Base-by-base conservation (phyloP, 2,888 invertebrate species). In the Ophioninae sp. region DNA sequence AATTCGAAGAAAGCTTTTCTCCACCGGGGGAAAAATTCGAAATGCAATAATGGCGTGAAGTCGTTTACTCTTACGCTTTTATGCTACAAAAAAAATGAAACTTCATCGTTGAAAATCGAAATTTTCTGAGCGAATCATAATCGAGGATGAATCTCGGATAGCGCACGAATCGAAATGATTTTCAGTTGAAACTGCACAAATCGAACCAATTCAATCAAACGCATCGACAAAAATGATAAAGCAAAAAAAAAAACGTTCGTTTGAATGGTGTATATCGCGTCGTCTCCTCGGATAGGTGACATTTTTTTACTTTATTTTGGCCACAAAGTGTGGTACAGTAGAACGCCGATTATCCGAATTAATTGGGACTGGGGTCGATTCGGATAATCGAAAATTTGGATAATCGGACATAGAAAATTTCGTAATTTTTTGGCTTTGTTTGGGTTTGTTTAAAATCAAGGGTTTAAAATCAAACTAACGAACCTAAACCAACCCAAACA, bases 151-250 rank as follows among this genome's bases (percentile, higher is more conserved):
- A 20, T 64, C 37, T 30, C 64, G 64, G 30, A 64, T 17, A 64
- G 23, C 10, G 51, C 51, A 51, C 51, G 51, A 10, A 51, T 67
- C n/a, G 41, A 67, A 22, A 22, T 61, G 3, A 20, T 23, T 22
- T 80, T 44, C 44, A n/a, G 63, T 61, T 59, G 17, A 30, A 41
- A 63, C 64, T 73, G 69, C 78, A 78, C 68, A 82, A 64, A 51
- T 77, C 59, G 67, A 64, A 69, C 10, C 67, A 77, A 61, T 61
- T 44, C 6, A 64, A 74, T 63, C 63, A 63, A 63, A 65, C 56
- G 37, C 72, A 61, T 39, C 61, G 39, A 72, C 58, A 22, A 13
- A 44, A 41, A 39, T 20, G 72, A 59, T 61, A 44, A 41, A 30
- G 8, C 61, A 41, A 6, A 63, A 23, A 6, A 41, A 20, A 30